phyloP scores from a whole-genome alignment of 2,888 invertebrate species.

The Ochropleura leucogaster region DNA sequence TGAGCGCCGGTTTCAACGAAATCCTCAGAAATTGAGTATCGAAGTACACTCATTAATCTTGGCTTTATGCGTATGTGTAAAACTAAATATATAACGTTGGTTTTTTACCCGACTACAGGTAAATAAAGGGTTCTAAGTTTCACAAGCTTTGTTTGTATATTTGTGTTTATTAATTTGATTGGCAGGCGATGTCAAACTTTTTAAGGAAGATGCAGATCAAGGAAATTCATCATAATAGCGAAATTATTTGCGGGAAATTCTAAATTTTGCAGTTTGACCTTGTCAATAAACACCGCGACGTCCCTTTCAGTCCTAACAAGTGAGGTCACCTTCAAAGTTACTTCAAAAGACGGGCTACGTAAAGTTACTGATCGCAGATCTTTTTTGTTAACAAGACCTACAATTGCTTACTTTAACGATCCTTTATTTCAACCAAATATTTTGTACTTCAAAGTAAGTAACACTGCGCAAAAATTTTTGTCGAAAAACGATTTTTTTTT shows the following conservation, averaged over 20 bases:
- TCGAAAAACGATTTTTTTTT: background rate
- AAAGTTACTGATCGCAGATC: too few species aligned
- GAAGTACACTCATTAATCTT: conserved; percentile 23
- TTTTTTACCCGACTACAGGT: background rate
- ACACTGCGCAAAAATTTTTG: background rate
- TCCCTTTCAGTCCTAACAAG: conserved; percentile 16
- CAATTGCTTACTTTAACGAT: background rate
- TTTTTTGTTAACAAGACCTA: background rate
- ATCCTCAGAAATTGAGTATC: conserved; percentile 35
- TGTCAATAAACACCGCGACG: background rate
- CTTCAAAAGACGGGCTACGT: background rate
- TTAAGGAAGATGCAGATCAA: background rate
- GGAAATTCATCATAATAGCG: background rate
- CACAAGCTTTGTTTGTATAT: background rate
- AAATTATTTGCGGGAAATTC: background rate
- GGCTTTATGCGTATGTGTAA: background rate
- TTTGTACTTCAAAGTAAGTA: background rate
- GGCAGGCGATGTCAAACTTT: background rate
- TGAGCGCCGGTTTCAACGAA: conserved; percentile 14
- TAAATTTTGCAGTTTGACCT: background rate
- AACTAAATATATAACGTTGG: background rate
- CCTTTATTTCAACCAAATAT: background rate
- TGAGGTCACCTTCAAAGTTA: conserved; percentile 20
- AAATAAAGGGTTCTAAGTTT: background rate
- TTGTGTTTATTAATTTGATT: background rate